phyloP scores from a whole-genome alignment of 2,797 vertebrate genomes.

The Pangasius sanitwongsei region DNA sequence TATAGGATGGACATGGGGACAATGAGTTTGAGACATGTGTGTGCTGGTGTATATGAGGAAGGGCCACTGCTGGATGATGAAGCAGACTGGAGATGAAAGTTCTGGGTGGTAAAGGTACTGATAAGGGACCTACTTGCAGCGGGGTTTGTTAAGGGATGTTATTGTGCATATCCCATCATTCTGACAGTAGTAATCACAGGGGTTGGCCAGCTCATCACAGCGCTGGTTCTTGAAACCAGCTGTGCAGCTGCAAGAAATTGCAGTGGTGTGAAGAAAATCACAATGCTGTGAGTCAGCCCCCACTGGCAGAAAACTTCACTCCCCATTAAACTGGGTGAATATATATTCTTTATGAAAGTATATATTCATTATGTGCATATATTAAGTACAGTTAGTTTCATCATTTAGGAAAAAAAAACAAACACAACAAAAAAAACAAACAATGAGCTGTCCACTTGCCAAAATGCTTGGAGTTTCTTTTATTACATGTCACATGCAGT shows the following conservation, averaged over 20 bases:
- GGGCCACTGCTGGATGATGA: conserved; percentile 17
- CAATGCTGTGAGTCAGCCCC: background rate
- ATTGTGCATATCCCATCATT: conserved; percentile 99
- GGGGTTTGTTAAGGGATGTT: conserved; percentile 99
- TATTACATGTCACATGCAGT: background rate
- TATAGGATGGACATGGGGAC: conserved; percentile 24
- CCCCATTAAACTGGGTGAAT: background rate
- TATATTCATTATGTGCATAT: background rate
- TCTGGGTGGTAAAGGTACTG: conserved; percentile 34
- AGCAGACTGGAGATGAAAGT: conserved; percentile 56
- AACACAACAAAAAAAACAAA: background rate
- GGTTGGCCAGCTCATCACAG: conserved; percentile 99
- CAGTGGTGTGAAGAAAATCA: conserved; percentile 57
- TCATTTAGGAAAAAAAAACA: background rate
- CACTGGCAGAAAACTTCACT: background rate
- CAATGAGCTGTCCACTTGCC: background rate
- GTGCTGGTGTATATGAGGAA: conserved; percentile 49
- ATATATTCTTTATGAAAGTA: background rate
- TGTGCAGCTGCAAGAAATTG: conserved; percentile 97
- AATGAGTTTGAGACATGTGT: conserved; percentile 7
- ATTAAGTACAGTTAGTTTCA: background rate
- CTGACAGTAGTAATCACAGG: conserved; percentile 99
- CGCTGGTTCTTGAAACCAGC: conserved; percentile 99
- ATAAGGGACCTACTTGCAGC: conserved; percentile 97
- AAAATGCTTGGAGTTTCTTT: background rate